A percentile compares a stretch with the other conserved stretches of the same genome.
Evolutionary conservation across 2,888 invertebrate species (phyloP).

Genomic region (Calliscelio sp.): DNA sequence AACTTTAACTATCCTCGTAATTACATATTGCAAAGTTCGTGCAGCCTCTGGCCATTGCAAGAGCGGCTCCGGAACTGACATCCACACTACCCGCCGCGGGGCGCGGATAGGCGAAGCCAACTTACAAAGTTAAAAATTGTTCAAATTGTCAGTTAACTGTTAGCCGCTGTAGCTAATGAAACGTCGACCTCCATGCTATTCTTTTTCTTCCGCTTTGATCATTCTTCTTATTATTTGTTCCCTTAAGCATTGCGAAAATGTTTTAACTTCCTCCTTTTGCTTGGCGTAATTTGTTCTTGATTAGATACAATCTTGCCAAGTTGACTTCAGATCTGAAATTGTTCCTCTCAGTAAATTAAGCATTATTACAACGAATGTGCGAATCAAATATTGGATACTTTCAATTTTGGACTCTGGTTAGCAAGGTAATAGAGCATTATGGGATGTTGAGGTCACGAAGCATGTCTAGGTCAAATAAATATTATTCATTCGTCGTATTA

Average conservation of each 20-base stretch:
- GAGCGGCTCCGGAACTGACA: conserved; percentile 70
- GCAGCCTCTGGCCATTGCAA: conserved; percentile 72
- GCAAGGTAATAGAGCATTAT: conserved; percentile 56
- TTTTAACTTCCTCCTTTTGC: conserved; percentile 36
- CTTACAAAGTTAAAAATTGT: conserved; percentile 85
- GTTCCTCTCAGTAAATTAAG: too few relatives aligned
- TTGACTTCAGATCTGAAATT: conserved; percentile 21
- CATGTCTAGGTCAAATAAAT: conserved; percentile 69
- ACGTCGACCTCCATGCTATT: conserved; percentile 77
- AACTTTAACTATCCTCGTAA: conserved; percentile 84
- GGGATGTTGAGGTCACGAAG: conserved; percentile 42
- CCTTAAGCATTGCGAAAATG: conserved; percentile 47
- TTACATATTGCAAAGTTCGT: conserved; percentile 83
- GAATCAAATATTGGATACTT: conserved; percentile 17
- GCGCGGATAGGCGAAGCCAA: conserved; percentile 74
- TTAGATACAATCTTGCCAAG: conserved; percentile 42
- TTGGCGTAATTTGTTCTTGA: conserved; percentile 50
- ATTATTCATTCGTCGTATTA: conserved; percentile 68
- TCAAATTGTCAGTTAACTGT: conserved; percentile 85
- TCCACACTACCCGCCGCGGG: conserved; percentile 76
- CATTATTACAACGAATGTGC: too few relatives aligned
- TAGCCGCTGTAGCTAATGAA: conserved; percentile 84
- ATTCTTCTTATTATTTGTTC: conserved; percentile 63
- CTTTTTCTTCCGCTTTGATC: conserved; percentile 65
- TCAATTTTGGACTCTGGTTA: conserved; percentile 44